Evolutionary conservation across 2,888 invertebrate species (phyloP).

Genomic region (Caenorhabditis parvicauda): DNA sequence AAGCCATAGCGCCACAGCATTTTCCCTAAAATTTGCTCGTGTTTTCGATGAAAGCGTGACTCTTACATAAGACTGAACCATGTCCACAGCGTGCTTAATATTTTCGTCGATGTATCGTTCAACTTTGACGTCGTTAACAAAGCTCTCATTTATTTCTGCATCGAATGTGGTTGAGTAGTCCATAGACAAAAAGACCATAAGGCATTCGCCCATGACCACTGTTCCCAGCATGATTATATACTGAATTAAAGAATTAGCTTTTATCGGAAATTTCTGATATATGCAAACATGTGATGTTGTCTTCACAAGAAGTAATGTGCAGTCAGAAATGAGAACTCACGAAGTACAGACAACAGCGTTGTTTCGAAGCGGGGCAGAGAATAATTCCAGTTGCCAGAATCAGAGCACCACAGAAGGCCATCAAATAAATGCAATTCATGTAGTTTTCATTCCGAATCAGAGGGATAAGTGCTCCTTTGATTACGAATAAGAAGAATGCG

Average conservation of each 20-base stretch:
- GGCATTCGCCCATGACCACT: constrained; percentile 11
- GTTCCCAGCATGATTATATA: constrained; percentile 9
- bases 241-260: no score
- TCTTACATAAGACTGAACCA: no score
- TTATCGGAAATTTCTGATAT: no score
- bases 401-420: constrained; percentile 13
- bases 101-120: not conserved
- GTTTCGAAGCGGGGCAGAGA: constrained; percentile 6
- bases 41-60: not conserved
- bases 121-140: no score
- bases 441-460: constrained; percentile 25
- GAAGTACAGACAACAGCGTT: constrained; percentile 11
- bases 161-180: constrained; percentile 11
- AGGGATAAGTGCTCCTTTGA: constrained; percentile 20
- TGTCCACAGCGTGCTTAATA: constrained; percentile 5
- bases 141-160: constrained; percentile 8
- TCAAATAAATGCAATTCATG: constrained; percentile 21
- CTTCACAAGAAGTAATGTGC: not conserved
- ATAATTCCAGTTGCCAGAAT: constrained; percentile 19
- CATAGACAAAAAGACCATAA: constrained; percentile 12
- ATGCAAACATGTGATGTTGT: not conserved
- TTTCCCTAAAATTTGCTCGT: constrained; percentile 16
- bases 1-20: constrained; percentile 30
- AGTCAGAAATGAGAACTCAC: constrained; percentile 7
- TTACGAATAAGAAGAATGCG: constrained; percentile 10